Conservation (phyloP, 2,888 invertebrate genomes). For the Nomada lathburiana region DNA sequence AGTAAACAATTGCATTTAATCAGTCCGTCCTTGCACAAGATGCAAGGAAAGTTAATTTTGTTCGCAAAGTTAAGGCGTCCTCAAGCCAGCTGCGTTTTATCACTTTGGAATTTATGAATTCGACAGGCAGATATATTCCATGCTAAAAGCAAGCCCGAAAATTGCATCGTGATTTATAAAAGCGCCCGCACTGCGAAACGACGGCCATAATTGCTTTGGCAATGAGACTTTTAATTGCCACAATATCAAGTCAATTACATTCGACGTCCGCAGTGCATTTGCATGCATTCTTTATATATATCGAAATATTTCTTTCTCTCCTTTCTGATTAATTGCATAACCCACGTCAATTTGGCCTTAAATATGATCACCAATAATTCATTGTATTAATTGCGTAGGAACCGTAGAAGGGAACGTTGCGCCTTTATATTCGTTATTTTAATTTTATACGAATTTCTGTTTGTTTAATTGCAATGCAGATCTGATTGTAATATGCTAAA, state of each 20-base stretch:
- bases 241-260: constrained; percentile 23
- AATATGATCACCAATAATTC: too few species aligned
- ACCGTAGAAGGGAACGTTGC: too few species aligned
- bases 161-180: constrained; percentile 37
- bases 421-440: too few species aligned
- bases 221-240: constrained; percentile 46
- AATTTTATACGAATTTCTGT: too few species aligned
- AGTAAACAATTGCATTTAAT: constrained; percentile 5
- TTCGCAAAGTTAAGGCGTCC: background rate
- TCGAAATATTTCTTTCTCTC: background rate
- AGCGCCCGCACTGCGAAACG: constrained; percentile 7
- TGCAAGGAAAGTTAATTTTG: constrained; percentile 25
- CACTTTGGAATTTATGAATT: constrained; percentile 34
- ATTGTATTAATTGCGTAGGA: too few species aligned
- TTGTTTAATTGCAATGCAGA: too few species aligned
- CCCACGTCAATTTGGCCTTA: too few species aligned
- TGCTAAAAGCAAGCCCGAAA: constrained; percentile 10
- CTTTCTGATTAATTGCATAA: background rate
- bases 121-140: constrained; percentile 20
- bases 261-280: constrained; percentile 16
- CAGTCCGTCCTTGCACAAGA: background rate
- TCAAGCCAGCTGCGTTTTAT: constrained; percentile 3
- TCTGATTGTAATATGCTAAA: too few species aligned
- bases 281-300: background rate
- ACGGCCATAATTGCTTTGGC: background rate